Conservation (phyloP, 2,888 invertebrate species). For the Cecidostiba fungosa region DNA sequence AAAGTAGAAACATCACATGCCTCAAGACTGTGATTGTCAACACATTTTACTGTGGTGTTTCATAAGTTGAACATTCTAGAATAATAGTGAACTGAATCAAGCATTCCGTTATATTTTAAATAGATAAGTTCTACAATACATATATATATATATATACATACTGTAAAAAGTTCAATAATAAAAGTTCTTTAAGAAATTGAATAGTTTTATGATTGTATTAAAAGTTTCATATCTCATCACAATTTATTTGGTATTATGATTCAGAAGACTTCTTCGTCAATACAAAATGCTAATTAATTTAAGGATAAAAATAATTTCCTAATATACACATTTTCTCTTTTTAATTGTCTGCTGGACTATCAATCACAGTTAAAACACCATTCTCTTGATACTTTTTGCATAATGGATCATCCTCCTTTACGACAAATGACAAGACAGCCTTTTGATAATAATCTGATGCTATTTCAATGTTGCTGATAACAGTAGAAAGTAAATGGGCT, state of each 20-base stretch:
- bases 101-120: slow-evolving; percentile 61
- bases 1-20: slow-evolving; percentile 50
- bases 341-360: slow-evolving; percentile 55
- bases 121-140: slow-evolving; percentile 54
- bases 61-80: slow-evolving; percentile 42
- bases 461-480: slow-evolving; percentile 94
- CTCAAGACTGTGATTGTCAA: slow-evolving; percentile 60
- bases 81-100: slow-evolving; percentile 44
- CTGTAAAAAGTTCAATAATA: slow-evolving; percentile 61
- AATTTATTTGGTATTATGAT: slow-evolving; percentile 64
- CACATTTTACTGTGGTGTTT: slow-evolving; percentile 48
- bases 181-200: slow-evolving; percentile 58
- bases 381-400: slow-evolving; percentile 85
- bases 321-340: slow-evolving; percentile 53
- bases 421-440: slow-evolving; percentile 89
- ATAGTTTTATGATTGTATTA: slow-evolving; percentile 53
- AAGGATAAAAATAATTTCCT: slow-evolving; percentile 63
- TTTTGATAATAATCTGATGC: slow-evolving; percentile 91
- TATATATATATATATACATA: slow-evolving; percentile 55
- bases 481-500: slow-evolving; percentile 92
- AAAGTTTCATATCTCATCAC: slow-evolving; percentile 57
- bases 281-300: slow-evolving; percentile 62
- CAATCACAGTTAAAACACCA: slow-evolving; percentile 78
- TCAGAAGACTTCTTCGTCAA: slow-evolving; percentile 59
- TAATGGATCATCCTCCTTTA: slow-evolving; percentile 89